These are phyloP conservation scores for Xiphorhynchus elegans DNA, from an alignment of 2,113 vertebrate species.

Conservation along the genomic window DNA sequence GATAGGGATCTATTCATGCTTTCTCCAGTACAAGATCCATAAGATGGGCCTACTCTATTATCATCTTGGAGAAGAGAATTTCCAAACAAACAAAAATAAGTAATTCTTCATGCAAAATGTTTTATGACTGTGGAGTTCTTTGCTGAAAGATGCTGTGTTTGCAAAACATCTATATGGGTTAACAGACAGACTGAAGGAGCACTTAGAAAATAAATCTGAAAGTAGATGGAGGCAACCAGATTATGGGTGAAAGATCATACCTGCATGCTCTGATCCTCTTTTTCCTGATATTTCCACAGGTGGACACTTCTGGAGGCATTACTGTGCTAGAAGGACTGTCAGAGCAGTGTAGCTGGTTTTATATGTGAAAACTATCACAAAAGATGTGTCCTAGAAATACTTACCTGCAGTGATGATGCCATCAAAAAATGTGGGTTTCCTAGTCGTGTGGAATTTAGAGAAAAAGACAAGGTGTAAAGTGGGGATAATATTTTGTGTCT, in stretches of 20 bases:
- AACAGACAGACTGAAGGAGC: not conserved
- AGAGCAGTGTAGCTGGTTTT: not conserved
- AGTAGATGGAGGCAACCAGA: not conserved
- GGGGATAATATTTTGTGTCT: not conserved
- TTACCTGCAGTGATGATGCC: not conserved
- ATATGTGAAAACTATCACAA: not conserved
- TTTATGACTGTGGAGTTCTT: not conserved
- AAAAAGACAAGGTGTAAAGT: not conserved
- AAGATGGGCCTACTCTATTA: not conserved
- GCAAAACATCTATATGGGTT: not conserved
- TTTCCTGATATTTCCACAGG: not conserved
- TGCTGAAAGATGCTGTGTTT: conserved; percentile 1
- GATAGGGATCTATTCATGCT: not conserved
- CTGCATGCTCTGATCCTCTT: not conserved
- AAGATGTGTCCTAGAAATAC: not conserved
- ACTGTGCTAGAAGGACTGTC: not conserved
- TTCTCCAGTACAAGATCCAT: not conserved
- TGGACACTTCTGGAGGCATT: not conserved
- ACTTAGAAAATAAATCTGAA: not conserved
- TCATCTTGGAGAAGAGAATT: not conserved
- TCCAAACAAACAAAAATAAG: not conserved
- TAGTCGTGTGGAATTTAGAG: not conserved
- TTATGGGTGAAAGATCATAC: not conserved
- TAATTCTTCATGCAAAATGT: not conserved
- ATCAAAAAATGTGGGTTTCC: not conserved